A percentile compares a stretch with the other conserved stretches of the same genome.
phyloP scores from a whole-genome alignment of 2,797 vertebrate genomes.

The Tiaroga cobitis region DNA sequence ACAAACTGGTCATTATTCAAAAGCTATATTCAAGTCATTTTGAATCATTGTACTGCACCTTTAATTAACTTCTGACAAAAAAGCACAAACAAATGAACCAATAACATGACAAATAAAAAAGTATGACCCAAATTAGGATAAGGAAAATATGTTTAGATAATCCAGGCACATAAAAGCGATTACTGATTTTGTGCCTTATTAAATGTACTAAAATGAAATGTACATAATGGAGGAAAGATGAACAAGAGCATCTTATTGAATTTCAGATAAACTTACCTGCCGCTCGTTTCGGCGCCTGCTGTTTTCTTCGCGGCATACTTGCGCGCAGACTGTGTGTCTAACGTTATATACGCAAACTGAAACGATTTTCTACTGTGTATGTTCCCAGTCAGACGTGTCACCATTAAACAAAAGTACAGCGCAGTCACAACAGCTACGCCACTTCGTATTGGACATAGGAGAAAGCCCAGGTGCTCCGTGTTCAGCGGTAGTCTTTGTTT shows the following conservation, averaged over 20 bases:
- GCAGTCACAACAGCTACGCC: slow-evolving; percentile 8
- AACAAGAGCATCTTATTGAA: slow-evolving; percentile 36
- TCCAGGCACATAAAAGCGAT: background rate
- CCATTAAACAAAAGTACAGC: slow-evolving; percentile 10
- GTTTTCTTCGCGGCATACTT: slow-evolving; percentile 97
- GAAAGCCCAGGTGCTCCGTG: slow-evolving; percentile 34
- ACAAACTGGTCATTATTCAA: background rate
- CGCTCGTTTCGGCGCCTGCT: slow-evolving; percentile 96
- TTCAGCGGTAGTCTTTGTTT: slow-evolving; percentile 49
- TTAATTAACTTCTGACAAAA: background rate
- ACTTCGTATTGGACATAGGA: slow-evolving; percentile 2
- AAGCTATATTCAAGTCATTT: background rate
- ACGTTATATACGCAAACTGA: background rate
- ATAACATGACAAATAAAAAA: background rate
- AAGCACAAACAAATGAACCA: background rate
- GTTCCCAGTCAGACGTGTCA: slow-evolving; percentile 12
- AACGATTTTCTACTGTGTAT: slow-evolving; percentile 1
- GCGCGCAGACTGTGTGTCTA: slow-evolving; percentile 6
- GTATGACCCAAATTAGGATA: background rate
- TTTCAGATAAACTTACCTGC: slow-evolving; percentile 84
- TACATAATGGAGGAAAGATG: slow-evolving; percentile 21
- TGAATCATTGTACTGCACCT: background rate
- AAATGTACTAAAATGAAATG: background rate
- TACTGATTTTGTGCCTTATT: background rate
- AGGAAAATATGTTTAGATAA: background rate